phyloP scores from a whole-genome alignment of 2,888 invertebrate species.

The Aleiodes alternator region DNA sequence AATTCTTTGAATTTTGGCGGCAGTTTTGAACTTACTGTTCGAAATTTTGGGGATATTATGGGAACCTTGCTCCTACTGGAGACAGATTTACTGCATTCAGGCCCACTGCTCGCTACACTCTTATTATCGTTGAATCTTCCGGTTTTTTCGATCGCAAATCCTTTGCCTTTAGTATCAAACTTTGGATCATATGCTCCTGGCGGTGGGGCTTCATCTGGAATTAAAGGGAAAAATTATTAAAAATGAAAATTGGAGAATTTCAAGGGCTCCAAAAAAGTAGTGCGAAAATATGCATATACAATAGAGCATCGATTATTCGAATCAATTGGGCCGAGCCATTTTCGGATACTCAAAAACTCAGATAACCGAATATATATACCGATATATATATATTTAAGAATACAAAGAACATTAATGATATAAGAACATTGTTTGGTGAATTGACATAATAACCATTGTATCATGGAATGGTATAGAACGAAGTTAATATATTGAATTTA shows the following conservation, averaged over 20 bases:
- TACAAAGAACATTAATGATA: too few species aligned
- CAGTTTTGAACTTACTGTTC: conserved; percentile 60
- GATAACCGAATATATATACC: too few species aligned
- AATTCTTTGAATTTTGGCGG: background rate
- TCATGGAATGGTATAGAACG: too few species aligned
- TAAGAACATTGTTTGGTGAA: too few species aligned
- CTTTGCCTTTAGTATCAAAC: conserved; percentile 73
- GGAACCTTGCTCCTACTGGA: conserved; percentile 61
- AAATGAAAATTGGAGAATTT: background rate
- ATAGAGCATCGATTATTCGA: too few species aligned
- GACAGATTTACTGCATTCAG: conserved; percentile 65
- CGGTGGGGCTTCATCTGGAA: conserved; percentile 76
- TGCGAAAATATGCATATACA: too few species aligned
- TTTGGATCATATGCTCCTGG: conserved; percentile 77
- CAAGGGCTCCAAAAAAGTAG: too few species aligned
- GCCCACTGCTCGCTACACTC: conserved; percentile 69
- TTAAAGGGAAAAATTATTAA: conserved; percentile 19
- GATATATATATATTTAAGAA: too few species aligned
- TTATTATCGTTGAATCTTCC: conserved; percentile 72
- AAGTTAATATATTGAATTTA: too few species aligned
- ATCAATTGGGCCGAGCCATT: too few species aligned
- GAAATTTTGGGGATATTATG: conserved; percentile 55
- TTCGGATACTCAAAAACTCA: too few species aligned
- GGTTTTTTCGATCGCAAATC: conserved; percentile 71
- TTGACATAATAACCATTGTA: too few species aligned